Base-by-base conservation (phyloP, 2,888 invertebrate genomes). In the Mamestra brassicae region DNA sequence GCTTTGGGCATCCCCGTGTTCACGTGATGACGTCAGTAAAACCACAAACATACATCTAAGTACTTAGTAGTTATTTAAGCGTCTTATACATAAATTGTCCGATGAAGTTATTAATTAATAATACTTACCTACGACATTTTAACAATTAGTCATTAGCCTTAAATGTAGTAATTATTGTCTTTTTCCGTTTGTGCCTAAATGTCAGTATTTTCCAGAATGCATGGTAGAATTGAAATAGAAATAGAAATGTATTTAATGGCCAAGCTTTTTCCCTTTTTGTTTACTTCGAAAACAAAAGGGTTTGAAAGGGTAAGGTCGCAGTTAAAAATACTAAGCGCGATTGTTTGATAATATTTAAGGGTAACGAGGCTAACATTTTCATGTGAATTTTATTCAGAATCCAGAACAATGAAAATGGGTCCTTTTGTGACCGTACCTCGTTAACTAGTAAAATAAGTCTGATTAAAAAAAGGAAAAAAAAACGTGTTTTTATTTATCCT, bases 241-340 rank as follows among this genome's bases (percentile, higher is more conserved):
- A 26, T 26, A 26, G 4, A 83, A 71, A 68, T 78, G 57, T 61
- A 67, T 72, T 57, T 57, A 78, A 83, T 50, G n/a, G n/a, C 3
- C 17, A 50, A 58, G 62, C 70, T 50, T 81, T 26, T 62, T 45
- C 52, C 38, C n/a, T 62, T 76, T 82, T 57, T 77, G 57, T 54
- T 47, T 66, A 74, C 50, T 57, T 78, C 11, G 8, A 42, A 82
- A 69, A 79, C 68, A 74, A 83, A 79, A 79, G 55, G 83, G 80
- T 60, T 69, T 62, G 36, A 80, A 81, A 69, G 62, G 66, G 65
- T 63, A 55, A 67, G 50, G 74, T 26, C 58, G 65, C 45, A n/a
- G 57, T 72, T 78, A 83, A 83, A 83, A 80, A 80, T 79, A 79
- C 73, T 64, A 72, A 65, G 36, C 55, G 36, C 26, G 64, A 68